phyloP scores from a whole-genome alignment of 2,888 invertebrate genomes.

The Leistus spinibarbis region DNA sequence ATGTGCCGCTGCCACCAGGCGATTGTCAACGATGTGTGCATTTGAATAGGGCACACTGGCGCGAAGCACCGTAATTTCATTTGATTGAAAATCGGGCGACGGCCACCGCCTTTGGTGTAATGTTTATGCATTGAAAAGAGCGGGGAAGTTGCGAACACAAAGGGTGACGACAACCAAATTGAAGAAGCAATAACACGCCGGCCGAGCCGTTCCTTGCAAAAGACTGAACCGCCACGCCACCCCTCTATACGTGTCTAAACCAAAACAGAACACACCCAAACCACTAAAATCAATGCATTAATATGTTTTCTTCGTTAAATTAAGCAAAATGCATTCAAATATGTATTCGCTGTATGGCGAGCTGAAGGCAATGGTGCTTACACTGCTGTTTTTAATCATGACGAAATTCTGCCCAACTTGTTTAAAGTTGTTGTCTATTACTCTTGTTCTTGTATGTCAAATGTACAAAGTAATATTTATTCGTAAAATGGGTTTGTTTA shows the following conservation, averaged over 20 bases:
- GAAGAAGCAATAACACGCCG: constrained; percentile 58
- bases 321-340: too few species aligned
- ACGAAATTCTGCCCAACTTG: too few species aligned
- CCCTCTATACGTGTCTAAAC: neutral
- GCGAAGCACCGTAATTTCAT: constrained; percentile 25
- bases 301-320: too few species aligned
- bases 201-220: constrained; percentile 41
- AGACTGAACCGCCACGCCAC: neutral
- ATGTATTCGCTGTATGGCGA: too few species aligned
- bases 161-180: constrained; percentile 56
- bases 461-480: neutral
- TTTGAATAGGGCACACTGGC: constrained; percentile 18
- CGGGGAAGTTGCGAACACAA: constrained; percentile 36
- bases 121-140: constrained; percentile 29
- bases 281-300: neutral
- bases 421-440: neutral
- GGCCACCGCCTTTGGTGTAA: neutral
- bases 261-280: neutral
- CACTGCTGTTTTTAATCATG: too few species aligned
- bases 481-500: neutral
- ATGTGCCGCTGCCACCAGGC: neutral
- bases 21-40: constrained; percentile 8
- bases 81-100: constrained; percentile 31
- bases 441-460: neutral
- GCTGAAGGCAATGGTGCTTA: too few species aligned